These are phyloP conservation scores for Epiblema foenella DNA, from an alignment of 2,888 invertebrate genomes.

Conservation along the genomic window DNA sequence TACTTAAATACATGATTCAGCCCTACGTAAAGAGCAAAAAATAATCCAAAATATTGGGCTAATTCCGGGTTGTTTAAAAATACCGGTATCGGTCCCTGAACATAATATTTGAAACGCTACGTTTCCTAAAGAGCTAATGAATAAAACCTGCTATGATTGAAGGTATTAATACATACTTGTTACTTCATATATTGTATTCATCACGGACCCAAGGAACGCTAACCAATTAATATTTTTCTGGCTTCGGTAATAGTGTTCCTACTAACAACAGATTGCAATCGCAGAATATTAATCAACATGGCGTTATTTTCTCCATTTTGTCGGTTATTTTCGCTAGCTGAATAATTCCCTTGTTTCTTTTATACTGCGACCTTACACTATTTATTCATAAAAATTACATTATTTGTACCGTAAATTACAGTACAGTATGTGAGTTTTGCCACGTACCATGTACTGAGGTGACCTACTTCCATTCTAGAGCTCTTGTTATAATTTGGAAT, in stretches of 20 bases:
- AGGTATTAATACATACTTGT: too few relatives aligned
- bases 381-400: not conserved
- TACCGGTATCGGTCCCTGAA: too few relatives aligned
- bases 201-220: not conserved
- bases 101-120: too few relatives aligned
- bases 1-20: too few relatives aligned
- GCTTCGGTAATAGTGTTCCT: slow-evolving; percentile 1
- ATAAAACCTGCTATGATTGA: too few relatives aligned
- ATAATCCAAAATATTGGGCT: too few relatives aligned
- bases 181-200: too few relatives aligned
- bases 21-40: too few relatives aligned
- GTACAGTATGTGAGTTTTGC: not conserved
- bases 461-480: not conserved
- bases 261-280: not conserved
- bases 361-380: not conserved
- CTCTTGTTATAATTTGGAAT: not conserved
- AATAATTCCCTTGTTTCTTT: slow-evolving; percentile 5
- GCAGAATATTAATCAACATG: slow-evolving; percentile 9
- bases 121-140: too few relatives aligned
- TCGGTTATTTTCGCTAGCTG: not conserved
- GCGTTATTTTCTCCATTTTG: slow-evolving; percentile 12
- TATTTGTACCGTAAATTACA: slow-evolving; percentile 7
- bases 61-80: too few relatives aligned
- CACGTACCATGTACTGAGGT: not conserved
- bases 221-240: slow-evolving; percentile 15